Conservation (phyloP, 2,113 vertebrate species). For the Malurus melanocephalus region DNA sequence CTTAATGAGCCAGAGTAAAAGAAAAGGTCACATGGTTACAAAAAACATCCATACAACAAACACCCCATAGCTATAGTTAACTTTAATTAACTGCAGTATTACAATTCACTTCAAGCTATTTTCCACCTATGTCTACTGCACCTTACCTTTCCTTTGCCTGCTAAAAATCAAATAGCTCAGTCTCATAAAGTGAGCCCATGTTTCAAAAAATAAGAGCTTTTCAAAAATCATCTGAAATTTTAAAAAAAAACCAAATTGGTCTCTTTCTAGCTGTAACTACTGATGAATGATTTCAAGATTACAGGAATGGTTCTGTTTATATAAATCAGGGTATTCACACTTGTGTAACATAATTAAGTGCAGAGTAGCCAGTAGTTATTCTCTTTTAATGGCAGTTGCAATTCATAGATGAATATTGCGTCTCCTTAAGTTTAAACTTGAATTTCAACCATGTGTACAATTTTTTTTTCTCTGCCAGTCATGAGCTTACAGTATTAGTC, state of each 20-base stretch:
- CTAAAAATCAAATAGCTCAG: neutral
- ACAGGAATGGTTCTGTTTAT: neutral
- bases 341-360: neutral
- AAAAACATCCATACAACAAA: conserved; percentile 61
- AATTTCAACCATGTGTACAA: conserved; percentile 18
- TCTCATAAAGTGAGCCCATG: neutral
- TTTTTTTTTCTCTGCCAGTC: neutral
- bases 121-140: conserved; percentile 35
- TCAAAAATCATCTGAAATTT: neutral
- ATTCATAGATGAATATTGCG: neutral
- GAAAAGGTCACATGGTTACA: conserved; percentile 65
- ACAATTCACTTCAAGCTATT: conserved; percentile 61
- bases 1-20: conserved; percentile 61
- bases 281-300: neutral
- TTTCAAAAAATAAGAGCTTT: conserved; percentile 16
- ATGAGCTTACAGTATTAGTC: neutral
- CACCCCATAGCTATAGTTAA: conserved; percentile 66
- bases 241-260: neutral
- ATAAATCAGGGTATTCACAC: neutral
- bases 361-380: neutral
- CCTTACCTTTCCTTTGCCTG: conserved; percentile 29
- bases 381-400: conserved; percentile 1
- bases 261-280: neutral
- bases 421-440: neutral
- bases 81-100: conserved; percentile 73